Conservation (phyloP, 2,797 vertebrate species). For the Schizopygopsis malacanthus region DNA sequence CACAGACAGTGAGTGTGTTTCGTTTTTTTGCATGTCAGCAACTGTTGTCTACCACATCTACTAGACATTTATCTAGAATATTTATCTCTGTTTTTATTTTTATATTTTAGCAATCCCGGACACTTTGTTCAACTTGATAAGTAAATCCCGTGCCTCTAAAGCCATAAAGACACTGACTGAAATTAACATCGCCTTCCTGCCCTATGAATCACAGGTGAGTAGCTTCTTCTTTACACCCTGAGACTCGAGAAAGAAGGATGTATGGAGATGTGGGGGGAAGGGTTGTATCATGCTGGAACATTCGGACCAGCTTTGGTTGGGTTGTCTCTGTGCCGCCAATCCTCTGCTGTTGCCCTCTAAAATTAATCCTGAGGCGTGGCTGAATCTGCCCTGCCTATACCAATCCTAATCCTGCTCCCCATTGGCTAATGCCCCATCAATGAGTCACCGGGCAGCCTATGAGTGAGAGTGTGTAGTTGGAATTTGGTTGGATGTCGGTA, state of each 20-base stretch:
- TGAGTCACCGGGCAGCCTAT: constrained; percentile 60
- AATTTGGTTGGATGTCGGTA: constrained; percentile 44
- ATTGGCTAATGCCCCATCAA: constrained; percentile 59
- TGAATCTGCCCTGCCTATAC: constrained; percentile 18
- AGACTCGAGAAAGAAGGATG: background rate
- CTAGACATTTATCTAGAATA: background rate
- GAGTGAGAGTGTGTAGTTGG: constrained; percentile 46
- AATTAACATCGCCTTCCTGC: constrained; percentile 97
- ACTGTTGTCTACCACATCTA: background rate
- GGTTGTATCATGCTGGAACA: constrained; percentile 58
- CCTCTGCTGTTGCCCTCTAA: constrained; percentile 65
- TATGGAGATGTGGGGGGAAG: constrained; percentile 27
- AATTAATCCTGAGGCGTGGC: constrained; percentile 69
- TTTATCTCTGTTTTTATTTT: constrained; percentile 7
- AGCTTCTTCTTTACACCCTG: background rate
- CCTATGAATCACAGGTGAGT: constrained; percentile 96
- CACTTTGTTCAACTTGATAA: constrained; percentile 91
- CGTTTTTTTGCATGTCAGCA: background rate
- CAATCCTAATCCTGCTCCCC: constrained; percentile 58
- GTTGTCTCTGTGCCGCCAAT: constrained; percentile 62
- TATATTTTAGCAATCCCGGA: constrained; percentile 88
- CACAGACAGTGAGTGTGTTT: constrained; percentile 91
- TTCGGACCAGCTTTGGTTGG: constrained; percentile 64
- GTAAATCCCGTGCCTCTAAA: constrained; percentile 95
- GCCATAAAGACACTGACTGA: constrained; percentile 97